Percentiles rank a stretch among this genome's conserved stretches.
Conservation (phyloP, 2,888 invertebrate species). For the Tribolium freemani region DNA sequence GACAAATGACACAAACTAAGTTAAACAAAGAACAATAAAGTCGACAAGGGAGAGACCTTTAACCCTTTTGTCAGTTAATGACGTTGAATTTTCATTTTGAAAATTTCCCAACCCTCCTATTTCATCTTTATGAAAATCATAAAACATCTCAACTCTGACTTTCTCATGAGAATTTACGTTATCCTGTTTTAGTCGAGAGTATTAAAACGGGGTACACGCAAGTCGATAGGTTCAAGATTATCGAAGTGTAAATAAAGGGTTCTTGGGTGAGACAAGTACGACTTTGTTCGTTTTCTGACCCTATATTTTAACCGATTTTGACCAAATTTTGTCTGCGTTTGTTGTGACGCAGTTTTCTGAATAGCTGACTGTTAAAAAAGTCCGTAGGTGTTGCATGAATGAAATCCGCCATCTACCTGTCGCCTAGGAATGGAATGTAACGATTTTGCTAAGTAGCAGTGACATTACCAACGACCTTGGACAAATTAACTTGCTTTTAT, state of each 20-base stretch:
- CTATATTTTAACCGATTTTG: neutral
- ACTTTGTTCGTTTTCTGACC: neutral
- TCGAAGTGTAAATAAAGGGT: constrained; percentile 33
- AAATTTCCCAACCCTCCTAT: neutral
- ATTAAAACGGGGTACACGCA: neutral
- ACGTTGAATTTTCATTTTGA: neutral
- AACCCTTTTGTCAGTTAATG: neutral
- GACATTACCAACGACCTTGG: constrained; percentile 25
- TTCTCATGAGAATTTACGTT: constrained; percentile 21
- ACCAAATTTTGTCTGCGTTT: no score
- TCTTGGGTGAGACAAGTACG: constrained; percentile 8
- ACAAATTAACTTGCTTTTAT: constrained; percentile 7
- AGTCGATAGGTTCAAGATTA: constrained; percentile 21
- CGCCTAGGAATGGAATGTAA: constrained; percentile 11
- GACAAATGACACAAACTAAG: neutral
- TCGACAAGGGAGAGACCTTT: neutral
- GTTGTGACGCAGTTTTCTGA: neutral
- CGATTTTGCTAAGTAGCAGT: constrained; percentile 24
- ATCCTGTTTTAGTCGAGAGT: neutral
- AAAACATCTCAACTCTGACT: neutral
- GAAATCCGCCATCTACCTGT: constrained; percentile 11
- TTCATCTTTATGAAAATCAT: neutral
- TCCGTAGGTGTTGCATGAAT: neutral
- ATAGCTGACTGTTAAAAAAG: neutral
- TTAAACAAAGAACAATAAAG: neutral